Evolutionary conservation across 2,797 vertebrate genomes (phyloP), one percentile per base, ranked within the genome.

Genomic region (Fistularia tabacaria): DNA sequence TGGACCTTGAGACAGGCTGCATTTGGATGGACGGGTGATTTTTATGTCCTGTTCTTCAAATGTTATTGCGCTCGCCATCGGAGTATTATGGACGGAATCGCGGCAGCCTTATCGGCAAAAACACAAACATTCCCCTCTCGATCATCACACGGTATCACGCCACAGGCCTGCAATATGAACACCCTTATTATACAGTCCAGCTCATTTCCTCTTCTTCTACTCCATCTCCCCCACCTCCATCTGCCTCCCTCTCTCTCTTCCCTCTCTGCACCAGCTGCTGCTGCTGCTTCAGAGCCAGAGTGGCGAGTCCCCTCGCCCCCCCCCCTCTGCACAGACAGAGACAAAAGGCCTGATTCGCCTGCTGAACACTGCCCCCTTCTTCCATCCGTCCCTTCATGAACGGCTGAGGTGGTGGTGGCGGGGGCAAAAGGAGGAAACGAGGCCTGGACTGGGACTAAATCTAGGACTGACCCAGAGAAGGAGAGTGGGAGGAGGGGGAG

Each of bases 301-400:
- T 77, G 80, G 75, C 76, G 79, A 84, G 84, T 83, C 78, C 80
- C 80, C 73, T 84, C 81, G 69, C 84, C 85, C 82, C 79, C 73
- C 82, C 81, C 85, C 83, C 82, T 79, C 76, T 72, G 55, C 82
- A 81, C 76, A 59, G 61, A 54, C 69, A 66, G 59, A 92, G 79
- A 92, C 91, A 92, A 92, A 92, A 90, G 90, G 90, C 91, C 91
- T 79, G 86, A 77, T 87, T 88, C 78, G 84, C 79, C 83, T 84
- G 86, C 87, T 85, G 83, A 91, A 89, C 82, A 87, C 87, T 88
- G 88, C 85, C 89, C 87, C 85, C 86, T 87, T 82, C 83, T 70
- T 82, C 81, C 64, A 68, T 59, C 83, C 64, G 13, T 83, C 76
- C 78, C 73, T 85, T 82, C 80, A 77, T 76, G 78, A 69, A 81